Percentiles rank a stretch among this genome's conserved stretches.
These are phyloP conservation scores for Pinna nobilis DNA, from an alignment of 1,140 invertebrate genomes.

Conservation along the genomic window DNA sequence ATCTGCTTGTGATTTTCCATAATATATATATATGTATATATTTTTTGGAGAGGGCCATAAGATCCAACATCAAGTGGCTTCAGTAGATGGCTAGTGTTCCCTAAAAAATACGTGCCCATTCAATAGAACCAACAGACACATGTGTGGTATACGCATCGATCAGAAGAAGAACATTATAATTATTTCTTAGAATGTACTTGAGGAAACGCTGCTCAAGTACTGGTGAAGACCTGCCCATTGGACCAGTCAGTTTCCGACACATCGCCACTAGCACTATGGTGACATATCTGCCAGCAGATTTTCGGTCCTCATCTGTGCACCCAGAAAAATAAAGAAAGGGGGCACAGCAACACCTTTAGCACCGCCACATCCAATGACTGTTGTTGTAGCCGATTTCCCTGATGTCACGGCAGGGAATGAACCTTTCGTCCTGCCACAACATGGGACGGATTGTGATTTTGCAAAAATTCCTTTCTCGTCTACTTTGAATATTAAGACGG, in stretches of 20 bases:
- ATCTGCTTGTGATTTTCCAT: too few species aligned
- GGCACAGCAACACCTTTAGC: slow-evolving; percentile 4
- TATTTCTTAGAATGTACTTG: slow-evolving; percentile 4
- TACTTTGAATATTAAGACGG: slow-evolving; percentile 2
- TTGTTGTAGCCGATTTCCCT: not conserved
- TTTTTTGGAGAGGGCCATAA: slow-evolving; percentile 17
- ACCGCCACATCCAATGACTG: slow-evolving; percentile 19
- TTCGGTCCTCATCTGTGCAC: not conserved
- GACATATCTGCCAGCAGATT: not conserved
- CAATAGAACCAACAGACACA: not conserved
- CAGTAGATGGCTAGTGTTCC: slow-evolving; percentile 4
- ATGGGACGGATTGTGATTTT: not conserved
- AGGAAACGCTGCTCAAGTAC: slow-evolving; percentile 10
- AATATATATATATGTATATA: not conserved
- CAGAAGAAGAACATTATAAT: not conserved
- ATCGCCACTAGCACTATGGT: slow-evolving; percentile 7
- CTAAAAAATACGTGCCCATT: not conserved
- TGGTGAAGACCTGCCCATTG: not conserved
- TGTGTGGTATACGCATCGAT: slow-evolving; percentile 15
- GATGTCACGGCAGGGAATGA: not conserved
- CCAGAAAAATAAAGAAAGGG: slow-evolving; percentile 6
- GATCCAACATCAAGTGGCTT: slow-evolving; percentile 23
- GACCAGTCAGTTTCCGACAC: slow-evolving; percentile 21
- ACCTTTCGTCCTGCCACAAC: not conserved
- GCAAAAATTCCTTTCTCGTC: not conserved